Evolutionary conservation across 2,888 invertebrate genomes (phyloP), one percentile per base, ranked within the genome.

Genomic region (Eilema sororculum): DNA sequence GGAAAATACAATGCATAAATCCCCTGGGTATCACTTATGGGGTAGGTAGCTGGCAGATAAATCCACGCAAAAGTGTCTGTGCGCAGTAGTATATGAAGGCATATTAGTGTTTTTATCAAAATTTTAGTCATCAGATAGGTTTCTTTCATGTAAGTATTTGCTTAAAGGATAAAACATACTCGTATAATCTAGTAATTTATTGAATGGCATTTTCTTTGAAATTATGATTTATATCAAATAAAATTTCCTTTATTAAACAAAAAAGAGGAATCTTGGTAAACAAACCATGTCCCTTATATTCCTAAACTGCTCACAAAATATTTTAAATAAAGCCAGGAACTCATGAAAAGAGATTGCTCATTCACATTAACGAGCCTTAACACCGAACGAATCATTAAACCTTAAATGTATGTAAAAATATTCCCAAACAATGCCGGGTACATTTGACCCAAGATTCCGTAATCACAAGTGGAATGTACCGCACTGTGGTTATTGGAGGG

Each of bases 391-490:
- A 70, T 79, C 78, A 78, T 83, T 82, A 82, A 82, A 76, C 78
- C 76, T 72, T 77, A 79, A 79, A 77, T 69, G 68, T 79, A 79
- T 81, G 81, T 80, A 85, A 87, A 87, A 87, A 87, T 86, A 79
- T 87, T 79, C 82, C 72, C 69, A 69, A 80, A 80, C 80, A 83
- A 85, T 82, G 78, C 59, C 60, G 78, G 83, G 81, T 78, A 77
- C 73, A 75, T 83, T 72, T 67, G 79, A 81, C 82, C 81, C 82
- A 77, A 78, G 80, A 83, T 84, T 84, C 79, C 77, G 84, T 86
- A 87, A 87, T 87, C 87, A 86, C 76, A 78, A 79, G 73, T 73
- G 84, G 87, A 84, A 87, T 87, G 80, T 80, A 67, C 78, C 77
- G 79, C 79, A 81, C 30, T 65, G 65, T 79, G 82, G 77, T 76